Evolutionary conservation across 1,140 invertebrate species (phyloP).

Genomic region (Pogonomyrmex californicus): DNA sequence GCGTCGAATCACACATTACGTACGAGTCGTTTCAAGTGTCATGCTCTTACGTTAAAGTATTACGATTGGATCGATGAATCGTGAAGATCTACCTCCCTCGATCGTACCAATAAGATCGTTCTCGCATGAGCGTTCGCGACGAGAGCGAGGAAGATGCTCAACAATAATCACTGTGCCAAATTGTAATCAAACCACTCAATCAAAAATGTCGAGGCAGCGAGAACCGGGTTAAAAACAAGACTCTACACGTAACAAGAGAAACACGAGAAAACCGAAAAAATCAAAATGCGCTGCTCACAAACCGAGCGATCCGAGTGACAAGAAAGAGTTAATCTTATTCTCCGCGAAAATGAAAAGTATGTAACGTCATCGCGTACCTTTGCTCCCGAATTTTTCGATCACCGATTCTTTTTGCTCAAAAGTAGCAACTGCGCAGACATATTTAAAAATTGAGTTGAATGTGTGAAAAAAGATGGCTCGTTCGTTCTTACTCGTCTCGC

Average conservation of each 20-base stretch:
- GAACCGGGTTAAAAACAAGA: slow-evolving; percentile 34
- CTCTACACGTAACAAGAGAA: neutral
- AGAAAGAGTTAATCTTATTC: slow-evolving; percentile 27
- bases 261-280: slow-evolving; percentile 1
- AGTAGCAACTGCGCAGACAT: neutral
- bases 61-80: slow-evolving; percentile 32
- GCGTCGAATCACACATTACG: slow-evolving; percentile 1
- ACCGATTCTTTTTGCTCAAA: neutral
- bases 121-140: slow-evolving; percentile 35
- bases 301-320: slow-evolving; percentile 27
- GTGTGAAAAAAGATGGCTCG: slow-evolving; percentile 20
- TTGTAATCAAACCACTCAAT: slow-evolving; percentile 60
- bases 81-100: slow-evolving; percentile 56
- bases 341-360: neutral
- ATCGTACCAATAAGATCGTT: slow-evolving; percentile 53
- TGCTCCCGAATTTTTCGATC: neutral
- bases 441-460: neutral
- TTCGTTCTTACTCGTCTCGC: slow-evolving; percentile 30
- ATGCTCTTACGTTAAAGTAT: slow-evolving; percentile 21
- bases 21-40: slow-evolving; percentile 1
- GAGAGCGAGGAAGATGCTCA: slow-evolving; percentile 68
- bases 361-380: neutral
- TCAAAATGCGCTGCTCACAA: slow-evolving; percentile 40
- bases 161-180: slow-evolving; percentile 82
- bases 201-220: slow-evolving; percentile 28